Conservation (phyloP, 2,888 invertebrate genomes). For the Erebia epiphron region DNA sequence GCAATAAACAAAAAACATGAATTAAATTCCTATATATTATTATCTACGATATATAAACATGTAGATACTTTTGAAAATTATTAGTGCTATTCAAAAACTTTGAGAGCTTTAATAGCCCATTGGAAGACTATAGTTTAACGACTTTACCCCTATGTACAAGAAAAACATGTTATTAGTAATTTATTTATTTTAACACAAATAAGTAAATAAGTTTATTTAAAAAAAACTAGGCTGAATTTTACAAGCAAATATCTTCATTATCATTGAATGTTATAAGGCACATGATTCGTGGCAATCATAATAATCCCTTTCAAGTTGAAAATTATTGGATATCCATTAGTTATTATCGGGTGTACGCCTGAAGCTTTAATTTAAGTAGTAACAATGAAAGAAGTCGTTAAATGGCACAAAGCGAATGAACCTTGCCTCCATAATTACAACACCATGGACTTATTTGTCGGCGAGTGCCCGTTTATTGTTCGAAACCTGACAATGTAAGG, state of each 20-base stretch:
- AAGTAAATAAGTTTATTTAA: too few relatives aligned
- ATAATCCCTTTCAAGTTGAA: conserved; percentile 37
- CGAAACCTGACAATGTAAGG: conserved; percentile 56
- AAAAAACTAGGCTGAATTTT: not conserved
- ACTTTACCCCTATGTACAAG: not conserved
- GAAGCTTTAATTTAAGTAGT: conserved; percentile 56
- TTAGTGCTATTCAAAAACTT: too few relatives aligned
- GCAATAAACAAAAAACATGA: too few relatives aligned
- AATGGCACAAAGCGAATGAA: conserved; percentile 52
- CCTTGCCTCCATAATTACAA: conserved; percentile 57
- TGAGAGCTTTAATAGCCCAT: too few relatives aligned
- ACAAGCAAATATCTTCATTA: not conserved
- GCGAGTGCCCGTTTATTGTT: conserved; percentile 56
- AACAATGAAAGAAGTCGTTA: conserved; percentile 56
- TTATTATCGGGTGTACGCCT: conserved; percentile 50
- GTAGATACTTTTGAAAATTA: too few relatives aligned
- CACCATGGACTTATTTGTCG: conserved; percentile 61
- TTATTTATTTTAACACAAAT: too few relatives aligned
- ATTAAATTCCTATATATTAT: too few relatives aligned
- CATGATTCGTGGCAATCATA: conserved; percentile 38
- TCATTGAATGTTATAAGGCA: not conserved
- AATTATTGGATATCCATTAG: conserved; percentile 32
- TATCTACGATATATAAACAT: too few relatives aligned
- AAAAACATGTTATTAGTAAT: not conserved
- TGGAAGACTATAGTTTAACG: too few relatives aligned